Base-by-base conservation (phyloP, 30 jellyfish, hydroid and myxozoan genomes). In the Aurelia aurita complex sp. Pacific region DNA sequence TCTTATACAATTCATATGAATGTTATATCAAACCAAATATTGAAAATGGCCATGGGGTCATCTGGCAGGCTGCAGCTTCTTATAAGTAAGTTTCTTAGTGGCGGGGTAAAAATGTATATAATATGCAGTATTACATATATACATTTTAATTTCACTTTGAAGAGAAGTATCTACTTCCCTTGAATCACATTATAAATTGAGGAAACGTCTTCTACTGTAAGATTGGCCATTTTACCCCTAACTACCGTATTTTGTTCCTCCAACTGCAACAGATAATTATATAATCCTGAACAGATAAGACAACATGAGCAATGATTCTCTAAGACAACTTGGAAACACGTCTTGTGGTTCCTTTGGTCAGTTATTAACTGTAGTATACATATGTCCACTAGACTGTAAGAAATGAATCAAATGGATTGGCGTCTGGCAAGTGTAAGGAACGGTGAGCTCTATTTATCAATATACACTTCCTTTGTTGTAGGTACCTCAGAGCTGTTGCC, bases 401-500 rank as follows among this genome's bases (percentile, higher is more conserved):
- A 70, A 10, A 35, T 12, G 23, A 76, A 59, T 54, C 17, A 17
- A 32, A 59, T 6, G 5, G 50, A 53, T 55, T 77, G 9, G 42
- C 61, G 64, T 63, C 5, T 76, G 34, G 52, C 69, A 43, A 2
- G 17, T 3, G 6, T 73, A 38, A 43, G 12, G 5, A 29, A 2
- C 63, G 33, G 33, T 16, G 59, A 40, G 9, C 7, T 59, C 33
- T 76, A 4, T 74, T 74, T 15, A 15, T 42, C 70, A 63, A 34
- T 23, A 34, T 23, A 67, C 52, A 82, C 23, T 80, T 18, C 40
- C 82, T 80, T 10, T 11, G 90, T 15, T 73, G 83, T 7, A 65
- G 90, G 82, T 74, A 80, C 90, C 43, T 65, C 59, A 52, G 50
- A 38, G 50, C 50, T 2, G 50, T 38, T 38, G 50, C 50, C 50